These are phyloP conservation scores for Ornithorhynchus anatinus DNA, from an alignment of 2,113 vertebrate genomes.

Conservation along the genomic window DNA sequence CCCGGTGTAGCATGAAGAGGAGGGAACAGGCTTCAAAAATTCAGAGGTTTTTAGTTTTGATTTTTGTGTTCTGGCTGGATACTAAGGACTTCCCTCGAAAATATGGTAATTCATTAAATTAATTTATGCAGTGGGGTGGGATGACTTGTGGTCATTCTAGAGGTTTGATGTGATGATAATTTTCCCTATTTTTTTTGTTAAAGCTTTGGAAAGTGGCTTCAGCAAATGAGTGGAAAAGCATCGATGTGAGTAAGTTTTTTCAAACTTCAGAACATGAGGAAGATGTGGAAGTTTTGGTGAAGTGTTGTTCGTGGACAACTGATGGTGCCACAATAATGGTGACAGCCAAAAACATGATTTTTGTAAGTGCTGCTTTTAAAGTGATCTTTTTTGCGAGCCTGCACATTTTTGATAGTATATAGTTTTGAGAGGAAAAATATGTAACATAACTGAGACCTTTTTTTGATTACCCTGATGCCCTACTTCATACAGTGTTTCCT, in stretches of 20 bases:
- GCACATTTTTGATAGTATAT: not conserved
- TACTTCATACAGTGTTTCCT: too few relatives aligned
- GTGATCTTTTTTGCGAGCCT: not conserved
- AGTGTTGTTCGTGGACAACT: conserved; percentile 88
- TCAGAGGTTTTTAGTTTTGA: too few relatives aligned
- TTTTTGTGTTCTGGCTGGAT: not conserved
- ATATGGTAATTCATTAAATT: not conserved
- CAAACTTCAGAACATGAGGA: conserved; percentile 70
- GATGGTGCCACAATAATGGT: conserved; percentile 80
- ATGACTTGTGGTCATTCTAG: not conserved
- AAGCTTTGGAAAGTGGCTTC: conserved; percentile 85
- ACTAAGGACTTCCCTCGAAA: conserved; percentile 1
- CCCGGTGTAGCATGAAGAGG: too few relatives aligned
- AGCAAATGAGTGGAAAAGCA: conserved; percentile 83
- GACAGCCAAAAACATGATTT: conserved; percentile 82
- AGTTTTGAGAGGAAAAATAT: too few relatives aligned
- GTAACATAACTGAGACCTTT: too few relatives aligned
- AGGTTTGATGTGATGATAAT: conserved; percentile 3
- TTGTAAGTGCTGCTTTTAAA: conserved; percentile 76
- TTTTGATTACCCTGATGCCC: too few relatives aligned
- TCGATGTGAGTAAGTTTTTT: conserved; percentile 78
- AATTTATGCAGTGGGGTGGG: not conserved
- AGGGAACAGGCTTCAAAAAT: too few relatives aligned
- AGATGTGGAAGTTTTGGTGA: conserved; percentile 80
- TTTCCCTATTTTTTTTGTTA: conserved; percentile 8